Conservation (phyloP, 2,797 vertebrate species). For the Echiichthys vipera region DNA sequence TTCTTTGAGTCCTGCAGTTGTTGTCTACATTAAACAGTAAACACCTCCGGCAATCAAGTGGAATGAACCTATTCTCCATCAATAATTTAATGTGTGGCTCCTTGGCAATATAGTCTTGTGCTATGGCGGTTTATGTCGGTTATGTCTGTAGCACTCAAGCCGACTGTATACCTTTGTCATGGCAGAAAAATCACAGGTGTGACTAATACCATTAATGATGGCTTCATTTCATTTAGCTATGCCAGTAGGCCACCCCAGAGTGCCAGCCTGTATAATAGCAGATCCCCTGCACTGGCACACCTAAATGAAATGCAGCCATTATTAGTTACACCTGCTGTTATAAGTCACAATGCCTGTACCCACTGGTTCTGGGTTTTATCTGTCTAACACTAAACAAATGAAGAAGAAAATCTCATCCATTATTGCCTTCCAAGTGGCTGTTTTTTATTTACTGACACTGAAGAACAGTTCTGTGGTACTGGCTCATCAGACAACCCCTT, state of each 20-base stretch:
- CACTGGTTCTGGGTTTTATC: neutral
- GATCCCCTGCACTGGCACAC: slow-evolving; percentile 19
- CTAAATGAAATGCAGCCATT: slow-evolving; percentile 25
- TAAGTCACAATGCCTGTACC: slow-evolving; percentile 18
- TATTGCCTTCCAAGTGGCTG: neutral
- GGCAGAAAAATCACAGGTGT: slow-evolving; percentile 45
- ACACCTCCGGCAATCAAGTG: slow-evolving; percentile 24
- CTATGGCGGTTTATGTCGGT: slow-evolving; percentile 18
- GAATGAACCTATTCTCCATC: slow-evolving; percentile 14
- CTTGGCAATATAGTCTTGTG: slow-evolving; percentile 16
- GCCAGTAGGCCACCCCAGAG: slow-evolving; percentile 28
- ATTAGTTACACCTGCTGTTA: slow-evolving; percentile 37
- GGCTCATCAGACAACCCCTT: slow-evolving; percentile 18
- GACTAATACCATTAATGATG: slow-evolving; percentile 55
- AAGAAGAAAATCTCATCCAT: neutral
- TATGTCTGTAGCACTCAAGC: neutral
- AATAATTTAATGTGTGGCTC: slow-evolving; percentile 39
- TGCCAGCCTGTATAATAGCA: slow-evolving; percentile 18
- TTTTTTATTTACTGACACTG: slow-evolving; percentile 26
- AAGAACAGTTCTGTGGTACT: neutral
- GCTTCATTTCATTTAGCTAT: slow-evolving; percentile 35
- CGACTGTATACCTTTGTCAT: slow-evolving; percentile 7
- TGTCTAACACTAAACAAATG: slow-evolving; percentile 15
- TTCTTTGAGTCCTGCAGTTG: slow-evolving; percentile 18
- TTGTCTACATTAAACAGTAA: slow-evolving; percentile 36